Conservation (phyloP, 37 sponge, comb jelly and placozoan species). For the Spongilla lacustris region DNA sequence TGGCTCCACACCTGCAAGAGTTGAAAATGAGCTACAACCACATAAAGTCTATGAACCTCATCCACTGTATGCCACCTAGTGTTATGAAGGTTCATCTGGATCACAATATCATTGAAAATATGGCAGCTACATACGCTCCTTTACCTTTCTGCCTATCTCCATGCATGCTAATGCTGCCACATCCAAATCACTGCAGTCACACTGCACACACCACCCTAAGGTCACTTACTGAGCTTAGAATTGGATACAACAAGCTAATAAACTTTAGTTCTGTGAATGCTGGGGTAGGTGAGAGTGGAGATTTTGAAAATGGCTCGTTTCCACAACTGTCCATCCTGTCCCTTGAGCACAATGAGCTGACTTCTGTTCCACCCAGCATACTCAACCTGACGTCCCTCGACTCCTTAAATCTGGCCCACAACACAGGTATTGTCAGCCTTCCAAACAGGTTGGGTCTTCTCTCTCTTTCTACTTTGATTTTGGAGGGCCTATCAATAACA, state of each 20-base stretch:
- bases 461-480: constrained; percentile 44
- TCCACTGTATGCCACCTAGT: constrained; percentile 41
- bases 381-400: constrained; percentile 46
- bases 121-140: too few relatives aligned
- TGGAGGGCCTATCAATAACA: constrained; percentile 46
- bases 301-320: not conserved
- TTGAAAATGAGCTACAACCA: constrained; percentile 43
- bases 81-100: constrained; percentile 25
- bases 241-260: constrained; percentile 46
- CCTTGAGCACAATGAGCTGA: constrained; percentile 44
- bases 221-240: constrained; percentile 33
- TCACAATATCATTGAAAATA: constrained; percentile 12
- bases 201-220: constrained; percentile 41
- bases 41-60: constrained; percentile 32
- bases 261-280: constrained; percentile 12
- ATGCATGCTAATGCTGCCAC: not conserved
- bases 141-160: not conserved
- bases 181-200: constrained; percentile 37
- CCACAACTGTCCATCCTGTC: constrained; percentile 61
- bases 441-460: constrained; percentile 65
- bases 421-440: constrained; percentile 31
- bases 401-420: constrained; percentile 52
- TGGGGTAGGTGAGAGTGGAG: not conserved
- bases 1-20: constrained; percentile 72
- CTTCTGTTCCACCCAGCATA: constrained; percentile 24